Conservation (phyloP, 2,113 vertebrate genomes). For the Leiothrix lutea region DNA sequence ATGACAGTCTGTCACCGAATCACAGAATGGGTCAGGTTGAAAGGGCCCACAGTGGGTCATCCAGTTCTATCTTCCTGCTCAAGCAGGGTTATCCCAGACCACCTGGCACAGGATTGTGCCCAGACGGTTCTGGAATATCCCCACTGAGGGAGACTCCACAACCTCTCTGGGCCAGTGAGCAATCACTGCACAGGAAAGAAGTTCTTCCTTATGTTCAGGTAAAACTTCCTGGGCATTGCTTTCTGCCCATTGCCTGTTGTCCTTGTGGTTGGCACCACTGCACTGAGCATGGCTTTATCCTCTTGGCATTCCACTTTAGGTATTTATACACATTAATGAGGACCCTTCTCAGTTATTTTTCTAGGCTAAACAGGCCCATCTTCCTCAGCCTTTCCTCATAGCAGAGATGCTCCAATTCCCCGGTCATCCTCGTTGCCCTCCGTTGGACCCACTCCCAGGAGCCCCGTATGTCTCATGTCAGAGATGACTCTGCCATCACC, state of each 20-base stretch:
- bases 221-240: not conserved
- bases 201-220: not conserved
- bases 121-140: not conserved
- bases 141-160: not conserved
- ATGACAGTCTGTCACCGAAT: accelerated
- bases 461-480: not conserved
- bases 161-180: not conserved
- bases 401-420: not conserved
- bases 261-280: not conserved
- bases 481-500: not conserved
- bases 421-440: not conserved
- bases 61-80: not conserved
- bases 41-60: not conserved
- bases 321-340: not conserved
- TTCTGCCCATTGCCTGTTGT: not conserved
- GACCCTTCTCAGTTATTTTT: not conserved
- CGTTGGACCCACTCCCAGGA: not conserved
- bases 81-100: not conserved
- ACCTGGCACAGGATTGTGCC: not conserved
- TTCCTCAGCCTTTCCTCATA: not conserved
- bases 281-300: not conserved
- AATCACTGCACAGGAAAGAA: not conserved
- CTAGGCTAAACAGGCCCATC: not conserved
- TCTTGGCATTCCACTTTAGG: not conserved
- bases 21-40: not conserved